Evolutionary conservation across 2,113 vertebrate species (phyloP), one percentile per base, ranked within the genome.

Genomic region (Stegostoma tigrinum): DNA sequence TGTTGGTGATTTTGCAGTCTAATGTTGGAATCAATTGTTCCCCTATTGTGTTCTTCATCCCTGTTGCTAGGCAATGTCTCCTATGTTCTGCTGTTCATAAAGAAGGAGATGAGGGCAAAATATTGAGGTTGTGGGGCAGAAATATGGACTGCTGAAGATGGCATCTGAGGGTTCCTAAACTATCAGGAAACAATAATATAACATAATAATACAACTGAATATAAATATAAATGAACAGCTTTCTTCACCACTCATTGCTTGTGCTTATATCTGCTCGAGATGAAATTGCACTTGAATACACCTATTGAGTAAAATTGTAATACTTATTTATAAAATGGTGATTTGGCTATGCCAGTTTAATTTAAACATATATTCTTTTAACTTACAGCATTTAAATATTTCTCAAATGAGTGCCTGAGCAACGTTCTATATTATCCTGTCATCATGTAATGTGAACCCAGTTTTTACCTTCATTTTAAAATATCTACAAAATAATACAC

Each of bases 41-140:
- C 34, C n/a, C 17, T 38, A 66, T 38, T 93, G 89, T 93, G 64
- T 61, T 93, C 21, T 38, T n/a, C n/a, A 42, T 93, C 34, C 34
- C 34, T 67, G 89, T 93, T 93, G 89, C 89, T 93, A 93, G 89
- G 89, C 89, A 93, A 93, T 61, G 42, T 66, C n/a, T 93, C 80
- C 61, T 93, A 64, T 66, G 61, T 66, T 93, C 61, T n/a, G 89
- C 30, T 67, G 61, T 19, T 38, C 15, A n/a, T 34, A 93, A 93
- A 93, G 17, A 93, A 66, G 61, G 67, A n/a, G 89, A 66, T 67
- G 38, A 93, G 66, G 64, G 34, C 34, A 38, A 93, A 38, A 66
- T n/a, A 93, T 64, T 5, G 34, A 66, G 17, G 21, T 38, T 93
- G 89, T 38, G 19, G 64, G 34, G 55, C 61, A 38, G n/a, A 38